These are phyloP conservation scores for Clarias laeviceps DNA, from an alignment of 2,797 vertebrate species.

Conservation along the genomic window DNA sequence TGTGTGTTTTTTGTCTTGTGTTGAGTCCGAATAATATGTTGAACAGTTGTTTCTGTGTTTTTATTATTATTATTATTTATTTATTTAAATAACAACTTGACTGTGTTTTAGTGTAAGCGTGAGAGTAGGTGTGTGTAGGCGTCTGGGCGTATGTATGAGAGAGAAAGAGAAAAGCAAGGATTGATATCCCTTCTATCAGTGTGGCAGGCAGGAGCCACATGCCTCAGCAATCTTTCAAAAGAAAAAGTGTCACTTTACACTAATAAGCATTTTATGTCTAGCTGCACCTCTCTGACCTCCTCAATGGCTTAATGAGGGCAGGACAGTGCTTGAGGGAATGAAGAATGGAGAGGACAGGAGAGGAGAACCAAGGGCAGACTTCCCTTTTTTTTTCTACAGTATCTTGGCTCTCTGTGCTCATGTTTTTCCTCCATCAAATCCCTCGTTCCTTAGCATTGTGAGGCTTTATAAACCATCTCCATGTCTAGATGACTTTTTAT, in stretches of 20 bases:
- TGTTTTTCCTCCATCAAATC: not conserved
- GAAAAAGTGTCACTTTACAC: slow-evolving; percentile 52
- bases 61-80: not conserved
- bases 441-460: not conserved
- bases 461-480: not conserved
- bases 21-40: not conserved
- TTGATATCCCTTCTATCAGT: slow-evolving; percentile 30
- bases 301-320: slow-evolving; percentile 49
- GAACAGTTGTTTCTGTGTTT: not conserved
- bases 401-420: not conserved
- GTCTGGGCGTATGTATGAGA: not conserved
- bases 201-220: slow-evolving; percentile 50
- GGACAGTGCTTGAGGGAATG: slow-evolving; percentile 41
- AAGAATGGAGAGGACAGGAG: slow-evolving; percentile 43
- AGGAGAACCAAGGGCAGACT: slow-evolving; percentile 23
- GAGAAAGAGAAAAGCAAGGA: not conserved
- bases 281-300: slow-evolving; percentile 43
- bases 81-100: not conserved
- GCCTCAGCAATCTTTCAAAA: slow-evolving; percentile 51
- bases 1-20: not conserved
- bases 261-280: slow-evolving; percentile 54
- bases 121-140: not conserved
- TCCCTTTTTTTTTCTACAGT: not conserved
- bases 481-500: slow-evolving; percentile 34
- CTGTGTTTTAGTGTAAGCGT: not conserved